Percentiles rank a stretch among this genome's conserved stretches.
phyloP scores from a whole-genome alignment of 2,888 invertebrate genomes.

The Liposcelis brunnea region DNA sequence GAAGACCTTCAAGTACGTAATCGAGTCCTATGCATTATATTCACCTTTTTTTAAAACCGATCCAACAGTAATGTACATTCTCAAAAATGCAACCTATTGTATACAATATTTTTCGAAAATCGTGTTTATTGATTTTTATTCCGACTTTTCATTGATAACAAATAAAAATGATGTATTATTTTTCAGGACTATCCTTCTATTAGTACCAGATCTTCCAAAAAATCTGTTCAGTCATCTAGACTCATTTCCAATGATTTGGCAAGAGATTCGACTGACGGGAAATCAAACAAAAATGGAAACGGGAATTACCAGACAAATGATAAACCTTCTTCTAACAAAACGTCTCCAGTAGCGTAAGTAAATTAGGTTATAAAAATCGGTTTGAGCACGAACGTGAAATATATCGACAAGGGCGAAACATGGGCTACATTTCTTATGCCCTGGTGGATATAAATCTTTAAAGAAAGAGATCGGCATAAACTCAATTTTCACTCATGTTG shows the following conservation, averaged over 20 bases:
- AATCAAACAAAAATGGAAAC: constrained; percentile 30
- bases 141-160: too few species aligned
- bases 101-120: constrained; percentile 17
- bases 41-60: neutral
- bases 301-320: constrained; percentile 16
- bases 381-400: too few species aligned
- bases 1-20: constrained; percentile 76
- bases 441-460: too few species aligned
- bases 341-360: constrained; percentile 45
- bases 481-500: too few species aligned
- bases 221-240: constrained; percentile 26
- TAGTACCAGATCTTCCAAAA: constrained; percentile 29
- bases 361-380: constrained; percentile 5
- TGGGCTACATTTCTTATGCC: too few species aligned
- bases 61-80: constrained; percentile 13
- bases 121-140: constrained; percentile 12
- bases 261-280: constrained; percentile 15
- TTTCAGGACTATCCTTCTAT: constrained; percentile 40
- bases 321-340: constrained; percentile 34
- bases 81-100: too few species aligned
- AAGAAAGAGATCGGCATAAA: too few species aligned
- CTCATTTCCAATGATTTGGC: constrained; percentile 26
- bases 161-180: too few species aligned
- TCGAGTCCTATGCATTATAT: neutral
- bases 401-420: too few species aligned